A percentile compares a stretch with the other conserved stretches of the same genome.
These are phyloP conservation scores for Chaetops frenatus DNA, from an alignment of 2,113 vertebrate genomes.

Conservation along the genomic window DNA sequence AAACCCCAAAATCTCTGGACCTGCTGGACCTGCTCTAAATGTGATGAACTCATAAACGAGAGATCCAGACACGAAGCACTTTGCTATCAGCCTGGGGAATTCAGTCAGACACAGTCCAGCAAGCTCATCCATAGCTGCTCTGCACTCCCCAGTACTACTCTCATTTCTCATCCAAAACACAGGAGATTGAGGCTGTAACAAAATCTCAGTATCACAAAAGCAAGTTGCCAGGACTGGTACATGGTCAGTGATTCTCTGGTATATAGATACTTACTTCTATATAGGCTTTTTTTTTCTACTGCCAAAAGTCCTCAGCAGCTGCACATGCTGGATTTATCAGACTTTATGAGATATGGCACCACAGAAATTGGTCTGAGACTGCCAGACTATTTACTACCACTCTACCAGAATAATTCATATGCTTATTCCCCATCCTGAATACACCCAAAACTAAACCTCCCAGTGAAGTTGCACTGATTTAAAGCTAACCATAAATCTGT, in stretches of 20 bases:
- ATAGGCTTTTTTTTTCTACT: neutral
- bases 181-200: neutral
- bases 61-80: neutral
- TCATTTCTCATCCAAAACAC: neutral
- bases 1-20: neutral
- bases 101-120: neutral
- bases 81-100: neutral
- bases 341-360: slow-evolving; percentile 36
- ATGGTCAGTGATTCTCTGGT: neutral
- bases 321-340: slow-evolving; percentile 37
- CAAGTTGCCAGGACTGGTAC: neutral
- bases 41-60: neutral
- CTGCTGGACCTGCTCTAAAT: neutral
- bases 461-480: neutral
- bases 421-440: neutral
- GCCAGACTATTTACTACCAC: slow-evolving; percentile 21
- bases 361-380: slow-evolving; percentile 48
- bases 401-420: slow-evolving; percentile 37
- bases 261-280: neutral
- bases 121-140: neutral
- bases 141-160: neutral
- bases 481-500: neutral
- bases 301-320: slow-evolving; percentile 18
- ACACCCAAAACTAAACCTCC: neutral
- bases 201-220: neutral